Conservation (phyloP, 92 coral and sea anemone genomes). For the Chrysogorgia sp. region DNA sequence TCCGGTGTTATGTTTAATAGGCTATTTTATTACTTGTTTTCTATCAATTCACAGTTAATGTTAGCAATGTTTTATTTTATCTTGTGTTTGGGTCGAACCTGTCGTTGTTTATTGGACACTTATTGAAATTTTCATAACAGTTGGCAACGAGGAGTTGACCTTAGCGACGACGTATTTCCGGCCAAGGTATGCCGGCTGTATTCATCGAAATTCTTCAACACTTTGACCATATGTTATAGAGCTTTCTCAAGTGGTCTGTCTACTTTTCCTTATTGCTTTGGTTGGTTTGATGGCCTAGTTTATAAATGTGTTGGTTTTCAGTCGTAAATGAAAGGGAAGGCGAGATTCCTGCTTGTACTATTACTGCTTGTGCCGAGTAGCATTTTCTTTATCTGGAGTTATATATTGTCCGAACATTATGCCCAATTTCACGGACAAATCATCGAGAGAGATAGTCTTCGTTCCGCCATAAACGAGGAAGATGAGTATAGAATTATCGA, state of each 20-base stretch:
- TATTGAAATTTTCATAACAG: too few relatives aligned
- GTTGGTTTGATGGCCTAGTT: background rate
- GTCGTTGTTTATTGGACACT: too few relatives aligned
- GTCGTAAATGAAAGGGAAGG: background rate
- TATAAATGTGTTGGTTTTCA: background rate
- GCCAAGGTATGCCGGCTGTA: too few relatives aligned
- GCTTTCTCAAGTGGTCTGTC: background rate
- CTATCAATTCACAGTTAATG: too few relatives aligned
- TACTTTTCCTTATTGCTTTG: background rate
- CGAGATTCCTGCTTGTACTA: background rate
- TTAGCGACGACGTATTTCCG: background rate
- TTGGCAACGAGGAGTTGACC: too few relatives aligned
- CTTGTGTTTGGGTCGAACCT: too few relatives aligned
- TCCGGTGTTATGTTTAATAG: too few relatives aligned
- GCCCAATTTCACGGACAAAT: background rate
- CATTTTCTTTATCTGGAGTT: background rate
- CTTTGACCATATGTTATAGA: background rate
- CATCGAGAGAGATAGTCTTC: background rate
- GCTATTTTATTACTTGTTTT: too few relatives aligned
- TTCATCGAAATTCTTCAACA: too few relatives aligned
- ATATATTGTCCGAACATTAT: background rate
- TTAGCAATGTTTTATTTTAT: too few relatives aligned
- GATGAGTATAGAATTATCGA: conserved; percentile 1
- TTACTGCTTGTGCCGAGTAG: background rate
- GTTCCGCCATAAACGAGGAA: background rate